A percentile compares a stretch with the other conserved stretches of the same genome.
Conservation (phyloP, 2,888 invertebrate species). For the Chelonus formosanus region DNA sequence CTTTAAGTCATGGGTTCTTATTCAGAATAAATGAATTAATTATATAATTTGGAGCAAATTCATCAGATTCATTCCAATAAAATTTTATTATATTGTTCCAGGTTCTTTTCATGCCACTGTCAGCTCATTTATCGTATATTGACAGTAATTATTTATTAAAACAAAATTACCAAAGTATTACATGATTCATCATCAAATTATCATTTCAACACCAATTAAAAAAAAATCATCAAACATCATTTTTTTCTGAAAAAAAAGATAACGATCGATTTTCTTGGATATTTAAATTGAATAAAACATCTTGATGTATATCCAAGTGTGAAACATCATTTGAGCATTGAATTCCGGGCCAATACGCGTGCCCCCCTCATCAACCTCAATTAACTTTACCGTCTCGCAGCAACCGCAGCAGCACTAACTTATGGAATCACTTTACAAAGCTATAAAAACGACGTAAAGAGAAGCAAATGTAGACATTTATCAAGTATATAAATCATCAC, state of each 20-base stretch:
- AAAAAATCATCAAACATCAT: no score
- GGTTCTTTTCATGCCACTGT: no score
- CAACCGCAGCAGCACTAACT: background rate
- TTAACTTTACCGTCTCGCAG: conserved; percentile 57
- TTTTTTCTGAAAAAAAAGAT: background rate
- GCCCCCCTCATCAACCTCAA: conserved; percentile 66
- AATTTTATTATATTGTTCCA: no score
- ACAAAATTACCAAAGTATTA: no score
- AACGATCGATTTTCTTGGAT: conserved; percentile 14
- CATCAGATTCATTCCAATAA: no score
- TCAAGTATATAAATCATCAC: background rate
- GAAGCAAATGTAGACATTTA: background rate
- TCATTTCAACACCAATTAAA: no score
- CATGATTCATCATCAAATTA: no score
- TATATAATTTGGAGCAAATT: no score
- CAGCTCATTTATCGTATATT: no score
- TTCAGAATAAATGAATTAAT: no score
- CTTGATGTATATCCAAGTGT: conserved; percentile 39
- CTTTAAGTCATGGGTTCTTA: no score
- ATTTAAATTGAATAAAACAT: conserved; percentile 1
- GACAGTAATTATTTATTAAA: no score
- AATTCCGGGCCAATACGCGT: conserved; percentile 65
- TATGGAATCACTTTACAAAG: background rate
- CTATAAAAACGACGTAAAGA: background rate
- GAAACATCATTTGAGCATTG: conserved; percentile 62